These are phyloP conservation scores for Galeruca laticollis DNA, from an alignment of 2,888 invertebrate species.

Conservation along the genomic window DNA sequence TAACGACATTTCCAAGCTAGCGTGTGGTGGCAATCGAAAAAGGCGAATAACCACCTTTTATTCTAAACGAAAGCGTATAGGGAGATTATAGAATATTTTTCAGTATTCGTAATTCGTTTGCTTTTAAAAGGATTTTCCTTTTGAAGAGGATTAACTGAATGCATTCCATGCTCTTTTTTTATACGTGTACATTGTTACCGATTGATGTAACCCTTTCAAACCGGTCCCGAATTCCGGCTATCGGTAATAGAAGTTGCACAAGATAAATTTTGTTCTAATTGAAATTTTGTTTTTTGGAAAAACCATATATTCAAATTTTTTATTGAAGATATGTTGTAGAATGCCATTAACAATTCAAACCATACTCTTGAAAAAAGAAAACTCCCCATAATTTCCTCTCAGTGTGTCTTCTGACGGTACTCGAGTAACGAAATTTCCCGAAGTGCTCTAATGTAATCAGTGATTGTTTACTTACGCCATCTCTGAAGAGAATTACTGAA, in stretches of 20 bases:
- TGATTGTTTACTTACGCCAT: constrained; percentile 33
- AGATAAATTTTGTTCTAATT: not conserved
- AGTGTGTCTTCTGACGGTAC: constrained; percentile 6
- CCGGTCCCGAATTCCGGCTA: not conserved
- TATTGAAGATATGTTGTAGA: too few species aligned
- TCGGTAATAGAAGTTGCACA: too few species aligned
- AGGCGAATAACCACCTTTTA: constrained; percentile 23
- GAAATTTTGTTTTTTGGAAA: not conserved
- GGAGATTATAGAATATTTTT: constrained; percentile 16
- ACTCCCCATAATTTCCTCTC: too few species aligned
- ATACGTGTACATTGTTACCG: not conserved
- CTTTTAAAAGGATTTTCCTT: constrained; percentile 11
- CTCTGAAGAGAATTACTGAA: constrained; percentile 31
- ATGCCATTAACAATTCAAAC: too few species aligned
- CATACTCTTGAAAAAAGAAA: too few species aligned
- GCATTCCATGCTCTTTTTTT: constrained; percentile 8
- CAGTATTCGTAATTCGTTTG: constrained; percentile 21
- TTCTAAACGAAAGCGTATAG: not conserved
- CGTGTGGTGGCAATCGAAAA: constrained; percentile 18
- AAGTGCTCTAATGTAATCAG: constrained; percentile 30
- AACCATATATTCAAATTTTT: too few species aligned
- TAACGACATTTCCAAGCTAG: not conserved
- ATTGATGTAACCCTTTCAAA: not conserved
- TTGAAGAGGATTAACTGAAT: constrained; percentile 14
- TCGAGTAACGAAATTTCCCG: constrained; percentile 13